Evolutionary conservation across 2,113 vertebrate genomes (phyloP), one percentile per base, ranked within the genome.

Genomic region (Hippoglossus stenolepis): DNA sequence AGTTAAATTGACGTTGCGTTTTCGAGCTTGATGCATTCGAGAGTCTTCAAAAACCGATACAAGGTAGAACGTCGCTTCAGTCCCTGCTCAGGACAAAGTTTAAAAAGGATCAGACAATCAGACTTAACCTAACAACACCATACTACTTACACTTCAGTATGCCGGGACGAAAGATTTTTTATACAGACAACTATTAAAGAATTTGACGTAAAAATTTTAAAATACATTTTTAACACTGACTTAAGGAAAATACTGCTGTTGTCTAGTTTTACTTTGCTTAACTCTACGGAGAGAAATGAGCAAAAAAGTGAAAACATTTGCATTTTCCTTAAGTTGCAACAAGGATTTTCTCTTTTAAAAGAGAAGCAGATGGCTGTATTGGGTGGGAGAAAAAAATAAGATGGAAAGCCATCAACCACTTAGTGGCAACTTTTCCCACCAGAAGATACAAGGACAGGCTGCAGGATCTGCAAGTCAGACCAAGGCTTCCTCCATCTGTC

Each of bases 201-300:
- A 74, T 57, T 74, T 77, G 14, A 89, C 85, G 85, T 85, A 91
- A 85, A 91, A 93, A 88, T 84, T 35, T 91, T 79, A 90, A 90
- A 92, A 94, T 88, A 93, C 80, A 89, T 81, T 85, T 89, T 86
- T 91, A 95, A 94, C 92, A 94, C 93, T 94, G 92, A 93, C 89
- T 91, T 68, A 71, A 88, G 76, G 87, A 81, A 90, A 89, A 86
- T 45, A 82, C 67, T 64, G 73, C 53, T 23, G 53, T 80, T 47
- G 24, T 35, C 59, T 45, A 9, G 43, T 57, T 63, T 89, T 20
- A 23, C 63, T 70, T 60, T 54, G 71, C 67, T 85, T 43, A 75
- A 68, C 26, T 63, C 21, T 38, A 57, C 3, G 23, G 26, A 64
- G n/a, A 79, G 38, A 83, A 58, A 4, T 10, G 5, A 45, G 65